Base-by-base conservation (phyloP, 2,888 invertebrate genomes). In the Margaritifera margaritifera region DNA sequence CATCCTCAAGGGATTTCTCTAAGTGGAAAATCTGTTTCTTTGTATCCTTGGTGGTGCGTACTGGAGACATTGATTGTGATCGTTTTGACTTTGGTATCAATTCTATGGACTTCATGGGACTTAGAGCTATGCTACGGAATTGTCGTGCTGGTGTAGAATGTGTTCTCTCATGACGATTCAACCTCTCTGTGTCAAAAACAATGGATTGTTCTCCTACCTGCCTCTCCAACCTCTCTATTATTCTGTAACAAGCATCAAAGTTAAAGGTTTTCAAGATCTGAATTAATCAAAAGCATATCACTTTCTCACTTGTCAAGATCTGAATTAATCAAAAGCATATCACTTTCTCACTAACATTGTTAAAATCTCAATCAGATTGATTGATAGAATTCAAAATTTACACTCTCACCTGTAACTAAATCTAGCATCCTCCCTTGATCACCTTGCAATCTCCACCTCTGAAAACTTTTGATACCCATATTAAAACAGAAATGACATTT, bases 1-100 rank as follows among this genome's bases (percentile, higher is more conserved):
- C 72, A 63, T 87, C 85, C 4, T 81, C 80, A 22, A 85, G 71
- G 66, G 79, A 81, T 64, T 78, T 79, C 63, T 84, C 81, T 31
- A 75, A 55, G 51, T 80, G 77, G 20, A 66, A 57, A 53, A 80
- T 67, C n/a, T 77, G 78, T 62, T 78, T 66, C 18, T 75, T 66
- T 5, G 69, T 62, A 55, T 78, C 79, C 42, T 61, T 53, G 22
- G 70, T 57, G 8, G 62, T 63, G 1, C 42, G 42, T 42, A 42
- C 0, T 15, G 82, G 83, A 22, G 83, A 83, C 66, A 75, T 70
- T 62, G 83, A 81, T 65, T 81, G 75, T 68, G 82, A 78, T 64
- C 81, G 74, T 25, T 69, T 65, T 61, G 66, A 63, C 62, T 59
- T 67, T 15, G 53, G 51, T 3, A 66, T 54, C 24, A 51, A 60